Conservation (phyloP, 2,113 vertebrate species). For the human region DNA sequence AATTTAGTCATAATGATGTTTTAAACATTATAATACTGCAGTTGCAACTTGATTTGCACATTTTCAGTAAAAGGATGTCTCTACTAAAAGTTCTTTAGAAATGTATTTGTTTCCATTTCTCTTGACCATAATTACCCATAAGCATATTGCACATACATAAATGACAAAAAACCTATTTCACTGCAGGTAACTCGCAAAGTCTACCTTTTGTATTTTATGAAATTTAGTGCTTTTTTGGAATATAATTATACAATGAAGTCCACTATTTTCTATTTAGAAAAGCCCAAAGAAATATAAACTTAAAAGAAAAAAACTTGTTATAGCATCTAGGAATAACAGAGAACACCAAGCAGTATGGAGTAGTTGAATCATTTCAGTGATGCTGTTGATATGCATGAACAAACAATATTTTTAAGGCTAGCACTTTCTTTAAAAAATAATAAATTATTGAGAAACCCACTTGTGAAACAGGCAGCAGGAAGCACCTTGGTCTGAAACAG, state of each 20-base stretch:
- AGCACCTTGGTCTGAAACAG: neutral
- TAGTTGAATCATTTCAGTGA: neutral
- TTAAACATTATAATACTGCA: neutral
- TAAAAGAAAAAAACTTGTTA: neutral
- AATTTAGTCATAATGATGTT: neutral
- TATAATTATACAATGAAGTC: neutral
- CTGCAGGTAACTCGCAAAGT: neutral
- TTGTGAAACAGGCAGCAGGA: neutral
- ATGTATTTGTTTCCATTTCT: neutral
- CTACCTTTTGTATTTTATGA: neutral
- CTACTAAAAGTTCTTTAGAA: neutral
- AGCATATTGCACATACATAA: neutral
- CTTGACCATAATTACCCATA: neutral
- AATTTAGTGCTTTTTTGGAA: neutral
- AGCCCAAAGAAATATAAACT: neutral
- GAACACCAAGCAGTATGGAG: neutral
- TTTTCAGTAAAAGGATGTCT: neutral
- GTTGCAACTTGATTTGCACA: neutral
- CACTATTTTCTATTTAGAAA: neutral
- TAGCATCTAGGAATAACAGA: slow-evolving; percentile 1
- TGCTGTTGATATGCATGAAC: neutral
- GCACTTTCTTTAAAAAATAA: neutral
- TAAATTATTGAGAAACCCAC: neutral
- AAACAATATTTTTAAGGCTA: neutral
- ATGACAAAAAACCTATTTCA: neutral